phyloP scores from a whole-genome alignment of 2,888 invertebrate genomes.

The Mythimna albipuncta region DNA sequence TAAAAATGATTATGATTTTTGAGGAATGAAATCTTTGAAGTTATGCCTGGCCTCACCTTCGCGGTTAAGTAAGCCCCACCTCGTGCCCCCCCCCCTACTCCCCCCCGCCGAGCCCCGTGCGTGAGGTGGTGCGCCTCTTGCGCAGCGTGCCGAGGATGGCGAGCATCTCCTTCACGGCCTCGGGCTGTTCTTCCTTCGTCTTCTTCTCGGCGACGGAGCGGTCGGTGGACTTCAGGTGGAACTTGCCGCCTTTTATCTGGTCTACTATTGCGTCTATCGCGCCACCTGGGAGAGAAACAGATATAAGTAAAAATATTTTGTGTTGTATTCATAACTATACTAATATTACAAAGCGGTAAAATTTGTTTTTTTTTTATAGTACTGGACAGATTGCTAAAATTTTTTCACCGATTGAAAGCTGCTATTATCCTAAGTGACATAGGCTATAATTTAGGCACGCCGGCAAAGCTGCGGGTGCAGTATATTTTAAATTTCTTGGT shows the following conservation, averaged over 20 bases:
- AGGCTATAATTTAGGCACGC: too few relatives aligned
- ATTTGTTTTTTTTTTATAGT: too few relatives aligned
- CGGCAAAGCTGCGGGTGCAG: too few relatives aligned
- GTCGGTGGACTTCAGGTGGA: constrained; percentile 92
- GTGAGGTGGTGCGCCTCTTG: constrained; percentile 71
- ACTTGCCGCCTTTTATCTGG: constrained; percentile 94
- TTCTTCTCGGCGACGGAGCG: constrained; percentile 88
- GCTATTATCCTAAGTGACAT: too few relatives aligned
- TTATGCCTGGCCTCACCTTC: not conserved
- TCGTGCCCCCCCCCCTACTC: not conserved
- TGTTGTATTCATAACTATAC: too few relatives aligned
- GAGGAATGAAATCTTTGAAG: not conserved
- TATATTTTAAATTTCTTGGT: too few relatives aligned
- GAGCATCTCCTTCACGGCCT: constrained; percentile 91
- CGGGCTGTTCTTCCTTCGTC: constrained; percentile 91
- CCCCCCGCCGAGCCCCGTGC: constrained; percentile 55
- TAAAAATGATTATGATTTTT: too few relatives aligned
- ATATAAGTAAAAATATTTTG: not conserved
- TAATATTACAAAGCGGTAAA: too few relatives aligned
- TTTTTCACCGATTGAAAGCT: too few relatives aligned
- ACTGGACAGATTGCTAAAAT: too few relatives aligned
- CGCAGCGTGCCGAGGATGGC: constrained; percentile 91
- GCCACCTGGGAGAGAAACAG: constrained; percentile 73
- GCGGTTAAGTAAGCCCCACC: not conserved
- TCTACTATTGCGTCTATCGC: constrained; percentile 94